Base-by-base conservation (phyloP, 2,888 invertebrate genomes). In the Parelbella ahira region DNA sequence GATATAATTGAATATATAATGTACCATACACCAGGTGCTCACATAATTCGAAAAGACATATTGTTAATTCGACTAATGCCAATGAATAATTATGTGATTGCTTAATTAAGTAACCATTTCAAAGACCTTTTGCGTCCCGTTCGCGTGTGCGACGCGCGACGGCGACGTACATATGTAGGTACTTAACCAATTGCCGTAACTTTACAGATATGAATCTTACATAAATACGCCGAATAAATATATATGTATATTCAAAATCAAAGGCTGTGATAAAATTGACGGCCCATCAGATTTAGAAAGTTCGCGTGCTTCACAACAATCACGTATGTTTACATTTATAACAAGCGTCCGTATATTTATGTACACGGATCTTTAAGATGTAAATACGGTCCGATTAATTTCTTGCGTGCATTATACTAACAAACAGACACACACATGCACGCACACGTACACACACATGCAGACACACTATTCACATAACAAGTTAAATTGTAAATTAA, bases 211-310 rank as follows among this genome's bases (percentile, higher is more conserved):
- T 15, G 15, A 15, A 23, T 30, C 28, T 43, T 28, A 42, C 28
- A 42, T 42, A 34, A 42, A 34, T 34, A 8, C 21, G 19, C 29
- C 29, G 28, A 24, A 24, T 47, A 45, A 48, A 44, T 51, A 47
- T 38, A 6, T 6, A n/a, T 5, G 6, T 29, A 37, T 42, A 77
- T 72, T 73, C 73, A 72, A 79, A 81, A 79, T 73, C 64, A 63
- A 67, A 69, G 53, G 70, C 71, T 75, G 69, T 69, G 67, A 72
- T 79, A 80, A 47, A 50, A 82, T 80, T 81, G 80, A 80, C 78
- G 71, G 72, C 70, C 73, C 75, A 77, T 80, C 79, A 67, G 50
- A 49, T 18, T 68, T 82, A 79, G 84, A 86, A 84, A 86, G 84
- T 80, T 71, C 55, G 63, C 72, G 70, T 75, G 69, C 70, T 60